phyloP scores from a whole-genome alignment of 2,888 invertebrate genomes.

The Drosophila nr. medialis region DNA sequence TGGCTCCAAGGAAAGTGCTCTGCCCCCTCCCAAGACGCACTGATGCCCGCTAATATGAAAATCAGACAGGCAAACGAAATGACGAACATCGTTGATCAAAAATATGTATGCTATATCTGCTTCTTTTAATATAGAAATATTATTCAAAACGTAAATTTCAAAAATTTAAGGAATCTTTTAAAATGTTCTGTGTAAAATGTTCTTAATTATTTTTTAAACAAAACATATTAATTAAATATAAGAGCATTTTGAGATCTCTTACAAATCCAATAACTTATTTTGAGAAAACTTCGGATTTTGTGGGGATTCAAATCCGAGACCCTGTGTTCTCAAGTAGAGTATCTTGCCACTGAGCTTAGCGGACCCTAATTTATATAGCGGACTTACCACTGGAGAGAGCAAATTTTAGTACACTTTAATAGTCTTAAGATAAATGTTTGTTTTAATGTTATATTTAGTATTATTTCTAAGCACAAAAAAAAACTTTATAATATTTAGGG shows the following conservation, averaged over 20 bases:
- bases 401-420: not conserved
- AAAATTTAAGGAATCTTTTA: too few relatives aligned
- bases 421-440: too few relatives aligned
- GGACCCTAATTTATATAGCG: not conserved
- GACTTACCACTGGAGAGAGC: not conserved
- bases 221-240: too few relatives aligned
- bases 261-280: too few relatives aligned
- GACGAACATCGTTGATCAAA: not conserved
- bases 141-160: not conserved
- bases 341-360: not conserved
- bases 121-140: not conserved
- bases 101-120: not conserved
- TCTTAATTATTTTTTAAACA: too few relatives aligned
- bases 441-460: not conserved
- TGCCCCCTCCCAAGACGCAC: not conserved
- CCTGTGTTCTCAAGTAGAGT: not conserved
- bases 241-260: too few relatives aligned
- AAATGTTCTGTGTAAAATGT: too few relatives aligned
- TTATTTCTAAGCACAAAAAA: not conserved
- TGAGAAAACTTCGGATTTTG: not conserved
- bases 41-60: not conserved
- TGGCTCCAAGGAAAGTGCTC: slow-evolving; percentile 9
- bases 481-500: rapidly evolving
- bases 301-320: too few relatives aligned
- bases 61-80: not conserved